Evolutionary conservation across 2,797 vertebrate genomes (phyloP), one percentile per base, ranked within the genome.

Genomic region (Bovichtus diacanthus): DNA sequence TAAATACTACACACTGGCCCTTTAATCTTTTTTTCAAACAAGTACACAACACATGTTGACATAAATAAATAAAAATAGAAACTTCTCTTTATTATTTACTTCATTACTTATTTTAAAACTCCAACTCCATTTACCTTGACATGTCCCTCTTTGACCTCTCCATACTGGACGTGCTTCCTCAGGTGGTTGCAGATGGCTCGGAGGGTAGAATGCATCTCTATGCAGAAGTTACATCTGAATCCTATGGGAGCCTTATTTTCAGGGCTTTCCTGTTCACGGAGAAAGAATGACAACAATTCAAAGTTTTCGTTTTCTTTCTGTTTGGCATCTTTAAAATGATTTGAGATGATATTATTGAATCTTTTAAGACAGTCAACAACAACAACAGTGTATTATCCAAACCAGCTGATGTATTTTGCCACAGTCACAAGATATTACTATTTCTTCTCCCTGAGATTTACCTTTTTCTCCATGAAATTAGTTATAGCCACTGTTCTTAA

Each of bases 121-220:
- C 13, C 12, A 36, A 23, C 34, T 78, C 7, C 2, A 21, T 74
- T 74, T 90, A 96, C 95, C 93, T 96, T 95, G 64, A 95, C 89
- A 3, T 95, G 94, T 66, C 96, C 96, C 16, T 96, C 95, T 73
- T 97, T 97, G 84, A 95, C 96, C 65, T 96, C 98, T 77, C 97
- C 96, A 0, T 99, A 99, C 88, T 98, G 97, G 67, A 99, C 97
- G 2, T 99, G 98, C 82, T 99, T 99, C 84, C 98, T 96, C 43
- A 99, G 97, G 87, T 99, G 98, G 90, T 99, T 99, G 91, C 97
- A 99, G 93, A 99, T 99, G 80, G 98, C 98, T 84, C 98, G 94
- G 60, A 99, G 97, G 19, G 97, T 99, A 38, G 97, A 96, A 87
- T 99, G 98, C 81, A 99, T 96, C 92, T 99, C 98, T 70, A 97